These are phyloP conservation scores for Nasua narica DNA, from an alignment of 2,797 vertebrate genomes.

Conservation along the genomic window DNA sequence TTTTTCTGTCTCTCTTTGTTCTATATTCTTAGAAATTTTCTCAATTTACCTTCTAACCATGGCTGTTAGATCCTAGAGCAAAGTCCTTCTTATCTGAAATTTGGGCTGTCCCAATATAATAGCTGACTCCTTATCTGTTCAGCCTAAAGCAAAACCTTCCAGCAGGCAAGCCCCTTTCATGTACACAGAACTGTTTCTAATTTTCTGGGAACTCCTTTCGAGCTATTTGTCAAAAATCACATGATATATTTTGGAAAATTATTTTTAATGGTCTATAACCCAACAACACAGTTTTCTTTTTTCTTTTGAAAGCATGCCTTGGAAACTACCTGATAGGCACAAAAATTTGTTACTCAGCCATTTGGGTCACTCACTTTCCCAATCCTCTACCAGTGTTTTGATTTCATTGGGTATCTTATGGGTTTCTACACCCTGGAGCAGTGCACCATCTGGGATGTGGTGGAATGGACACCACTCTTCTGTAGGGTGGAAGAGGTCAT, in stretches of 20 bases:
- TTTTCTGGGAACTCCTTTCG: not conserved
- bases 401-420: not conserved
- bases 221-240: not conserved
- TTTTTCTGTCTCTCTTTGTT: not conserved
- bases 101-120: not conserved
- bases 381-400: not conserved
- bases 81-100: not conserved
- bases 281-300: not conserved
- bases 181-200: not conserved
- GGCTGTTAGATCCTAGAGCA: not conserved
- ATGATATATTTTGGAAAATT: not conserved
- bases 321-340: not conserved
- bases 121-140: not conserved
- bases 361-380: not conserved
- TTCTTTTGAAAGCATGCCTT: not conserved
- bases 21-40: not conserved
- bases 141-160: not conserved
- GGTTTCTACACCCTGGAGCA: not conserved
- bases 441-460: not conserved
- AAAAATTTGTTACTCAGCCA: not conserved
- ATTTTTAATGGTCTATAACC: not conserved
- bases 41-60: not conserved
- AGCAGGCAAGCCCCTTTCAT: not conserved
- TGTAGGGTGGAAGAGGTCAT: not conserved
- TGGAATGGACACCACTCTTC: not conserved